Evolutionary conservation across 1,140 invertebrate species (phyloP), one percentile per base, ranked within the genome.

Genomic region (Stenopsyche tienmushanensis): DNA sequence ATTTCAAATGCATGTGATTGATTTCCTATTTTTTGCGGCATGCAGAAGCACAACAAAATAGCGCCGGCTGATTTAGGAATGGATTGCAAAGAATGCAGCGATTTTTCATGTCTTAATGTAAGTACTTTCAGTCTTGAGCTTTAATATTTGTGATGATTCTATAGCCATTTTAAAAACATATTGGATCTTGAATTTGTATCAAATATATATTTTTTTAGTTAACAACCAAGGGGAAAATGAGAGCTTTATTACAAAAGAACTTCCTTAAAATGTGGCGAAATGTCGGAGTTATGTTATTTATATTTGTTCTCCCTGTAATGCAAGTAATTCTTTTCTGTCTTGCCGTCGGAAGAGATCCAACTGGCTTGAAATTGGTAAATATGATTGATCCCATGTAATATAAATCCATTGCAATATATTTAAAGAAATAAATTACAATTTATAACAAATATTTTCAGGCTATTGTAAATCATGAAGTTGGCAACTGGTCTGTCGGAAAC

Each of bases 321-420:
- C 94, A 98, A 82, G 93, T 94, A n/a, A 90, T 96, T 47, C 84
- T 97, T 2, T 98, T 98, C 82, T 98, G 95, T 77, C 75, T 96
- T 66, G 93, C 94, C 20, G 96, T 98, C 69, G 96, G 96, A 62
- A 85, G 91, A 23, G 92, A 96, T 74, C 96, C 96, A 0, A 88
- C 85, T 52, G 89, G 90, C 45, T 83, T 98, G 0, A 86, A 85
- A 67, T 71, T 98, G 57, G 79, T 81, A 20, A 75, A 75, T 73
- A 10, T 60, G 10, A 15, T 45, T 45, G 13, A 45, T 42, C 18
- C 20, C 8, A 45, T 45, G 23, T 21, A 18, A 45, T 8, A 45
- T 20, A 44, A 17, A 3, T 45, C 18, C 41, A 55, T 44, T 44
- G 13, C 17, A 29, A 62, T 18, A 15, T 58, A n/a, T 24, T 42